Conservation (phyloP, 2,888 invertebrate genomes). For the Pollenia labialis region DNA sequence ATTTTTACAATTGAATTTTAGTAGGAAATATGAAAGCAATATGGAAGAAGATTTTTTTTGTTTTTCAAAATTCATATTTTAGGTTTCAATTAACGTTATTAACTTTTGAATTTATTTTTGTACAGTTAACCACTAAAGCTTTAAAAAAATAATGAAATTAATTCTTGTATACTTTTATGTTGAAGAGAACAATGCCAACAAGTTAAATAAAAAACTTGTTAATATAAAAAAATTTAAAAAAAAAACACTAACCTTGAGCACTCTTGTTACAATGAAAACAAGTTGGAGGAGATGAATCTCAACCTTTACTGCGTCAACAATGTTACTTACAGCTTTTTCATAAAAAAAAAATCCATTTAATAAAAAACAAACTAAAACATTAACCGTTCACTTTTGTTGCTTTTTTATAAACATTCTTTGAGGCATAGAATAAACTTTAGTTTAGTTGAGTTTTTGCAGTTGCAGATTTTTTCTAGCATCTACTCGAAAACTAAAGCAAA, state of each 20-base stretch:
- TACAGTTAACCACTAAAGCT: conserved; percentile 54
- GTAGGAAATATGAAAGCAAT: too few relatives aligned
- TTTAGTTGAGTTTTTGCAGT: conserved; percentile 31
- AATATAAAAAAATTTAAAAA: neutral
- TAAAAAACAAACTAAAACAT: conserved; percentile 45
- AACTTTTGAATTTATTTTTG: neutral
- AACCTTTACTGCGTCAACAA: conserved; percentile 51
- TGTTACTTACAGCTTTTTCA: conserved; percentile 29
- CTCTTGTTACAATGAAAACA: conserved; percentile 63
- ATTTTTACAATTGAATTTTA: too few relatives aligned
- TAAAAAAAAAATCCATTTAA: conserved; percentile 16
- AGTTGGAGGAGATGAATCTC: conserved; percentile 55
- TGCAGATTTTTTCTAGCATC: neutral
- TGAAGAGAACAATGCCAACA: conserved; percentile 47
- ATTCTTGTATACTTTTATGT: conserved; percentile 40
- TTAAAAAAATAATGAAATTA: conserved; percentile 66
- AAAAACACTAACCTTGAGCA: conserved; percentile 68
- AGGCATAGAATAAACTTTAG: conserved; percentile 66
- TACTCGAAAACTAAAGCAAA: conserved; percentile 50
- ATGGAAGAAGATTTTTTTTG: too few relatives aligned
- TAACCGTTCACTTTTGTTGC: conserved; percentile 63
- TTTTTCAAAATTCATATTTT: too few relatives aligned
- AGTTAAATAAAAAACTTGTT: conserved; percentile 38
- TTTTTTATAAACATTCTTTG: conserved; percentile 63
- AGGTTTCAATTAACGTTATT: too few relatives aligned